phyloP scores from a whole-genome alignment of 2,888 invertebrate genomes.

The Euzophera pinguis region DNA sequence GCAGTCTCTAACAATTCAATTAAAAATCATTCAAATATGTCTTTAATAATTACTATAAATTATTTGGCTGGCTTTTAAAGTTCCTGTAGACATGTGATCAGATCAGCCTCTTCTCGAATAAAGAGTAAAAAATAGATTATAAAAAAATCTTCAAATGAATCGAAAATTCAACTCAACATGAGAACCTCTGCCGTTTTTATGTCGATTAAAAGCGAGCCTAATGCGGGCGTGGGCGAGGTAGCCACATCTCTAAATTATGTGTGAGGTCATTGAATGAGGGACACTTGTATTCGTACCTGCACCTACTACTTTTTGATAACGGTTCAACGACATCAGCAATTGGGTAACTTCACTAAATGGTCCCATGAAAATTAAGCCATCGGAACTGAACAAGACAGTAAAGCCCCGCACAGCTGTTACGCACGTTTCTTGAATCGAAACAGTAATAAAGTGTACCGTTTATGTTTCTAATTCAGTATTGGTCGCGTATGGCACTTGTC shows the following conservation, averaged over 20 bases:
- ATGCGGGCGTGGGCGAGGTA: slow-evolving; percentile 62
- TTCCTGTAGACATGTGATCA: too few relatives aligned
- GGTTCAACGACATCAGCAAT: slow-evolving; percentile 35
- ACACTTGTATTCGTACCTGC: slow-evolving; percentile 32
- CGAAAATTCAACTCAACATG: too few relatives aligned
- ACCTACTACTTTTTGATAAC: slow-evolving; percentile 31
- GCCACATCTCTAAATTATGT: slow-evolving; percentile 59
- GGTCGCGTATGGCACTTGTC: slow-evolving; percentile 63
- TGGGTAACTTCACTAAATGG: slow-evolving; percentile 30
- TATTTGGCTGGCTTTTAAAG: too few relatives aligned
- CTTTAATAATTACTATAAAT: too few relatives aligned
- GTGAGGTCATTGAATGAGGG: slow-evolving; percentile 71
- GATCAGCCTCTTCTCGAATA: too few relatives aligned
- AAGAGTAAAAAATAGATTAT: too few relatives aligned
- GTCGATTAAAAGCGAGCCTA: slow-evolving; percentile 38
- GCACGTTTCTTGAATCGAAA: slow-evolving; percentile 57
- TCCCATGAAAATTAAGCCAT: slow-evolving; percentile 42
- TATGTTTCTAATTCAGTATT: slow-evolving; percentile 63
- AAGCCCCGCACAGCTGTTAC: slow-evolving; percentile 50
- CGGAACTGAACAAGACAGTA: slow-evolving; percentile 28
- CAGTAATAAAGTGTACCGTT: slow-evolving; percentile 62
- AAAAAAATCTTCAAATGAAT: too few relatives aligned
- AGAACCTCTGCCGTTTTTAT: background rate
- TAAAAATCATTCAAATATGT: too few relatives aligned
- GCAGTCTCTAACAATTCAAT: too few relatives aligned